Evolutionary conservation across 2,888 invertebrate genomes (phyloP).

Genomic region (Drosophila infuscata): DNA sequence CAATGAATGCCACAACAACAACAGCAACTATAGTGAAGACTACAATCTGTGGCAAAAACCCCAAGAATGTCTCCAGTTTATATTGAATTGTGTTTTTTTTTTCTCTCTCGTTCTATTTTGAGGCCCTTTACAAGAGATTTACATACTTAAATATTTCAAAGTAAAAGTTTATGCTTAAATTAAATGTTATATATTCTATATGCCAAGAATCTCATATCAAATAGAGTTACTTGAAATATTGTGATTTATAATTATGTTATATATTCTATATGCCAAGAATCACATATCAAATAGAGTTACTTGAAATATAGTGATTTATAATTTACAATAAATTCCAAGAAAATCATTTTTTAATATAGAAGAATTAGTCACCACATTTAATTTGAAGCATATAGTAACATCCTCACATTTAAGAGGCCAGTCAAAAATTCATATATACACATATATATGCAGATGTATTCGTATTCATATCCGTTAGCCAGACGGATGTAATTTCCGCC

Average conservation of each 20-base stretch:
- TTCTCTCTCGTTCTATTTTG: slow-evolving; percentile 4
- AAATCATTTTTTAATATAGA: too few relatives aligned
- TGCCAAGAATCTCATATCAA: too few relatives aligned
- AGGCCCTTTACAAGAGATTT: slow-evolving; percentile 17
- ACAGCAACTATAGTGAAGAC: slow-evolving; percentile 18
- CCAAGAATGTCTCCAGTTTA: slow-evolving; percentile 29
- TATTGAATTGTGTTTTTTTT: slow-evolving; percentile 40
- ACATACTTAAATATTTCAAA: slow-evolving; percentile 14
- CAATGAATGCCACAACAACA: slow-evolving; percentile 53
- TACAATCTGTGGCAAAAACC: slow-evolving; percentile 29
- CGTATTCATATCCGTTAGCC: background rate
- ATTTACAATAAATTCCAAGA: too few relatives aligned
- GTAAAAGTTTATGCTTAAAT: slow-evolving; percentile 3
- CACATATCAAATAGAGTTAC: too few relatives aligned
- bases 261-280: too few relatives aligned
- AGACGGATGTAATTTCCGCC: slow-evolving; percentile 13
- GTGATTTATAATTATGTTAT: too few relatives aligned
- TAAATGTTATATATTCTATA: background rate
- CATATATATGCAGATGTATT: background rate
- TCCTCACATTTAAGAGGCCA: background rate
- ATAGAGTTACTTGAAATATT: too few relatives aligned
- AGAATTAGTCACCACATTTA: too few relatives aligned
- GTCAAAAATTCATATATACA: background rate
- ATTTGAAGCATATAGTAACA: background rate
- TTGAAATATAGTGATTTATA: too few relatives aligned